These are phyloP conservation scores for Jacana jacana DNA, from an alignment of 2,113 vertebrate genomes.

Conservation along the genomic window DNA sequence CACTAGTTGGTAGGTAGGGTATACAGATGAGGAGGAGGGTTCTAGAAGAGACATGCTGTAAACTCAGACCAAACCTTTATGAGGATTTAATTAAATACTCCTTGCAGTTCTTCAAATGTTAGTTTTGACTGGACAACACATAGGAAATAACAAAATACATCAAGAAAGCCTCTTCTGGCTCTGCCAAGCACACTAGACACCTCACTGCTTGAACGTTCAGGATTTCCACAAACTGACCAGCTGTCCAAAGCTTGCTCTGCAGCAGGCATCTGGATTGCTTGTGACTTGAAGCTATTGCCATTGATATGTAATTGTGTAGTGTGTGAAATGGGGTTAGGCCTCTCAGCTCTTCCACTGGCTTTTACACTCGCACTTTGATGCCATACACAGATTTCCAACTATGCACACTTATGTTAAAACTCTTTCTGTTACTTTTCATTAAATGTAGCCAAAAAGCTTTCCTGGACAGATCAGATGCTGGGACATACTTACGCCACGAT, in stretches of 20 bases:
- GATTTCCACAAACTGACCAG: background rate
- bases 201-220: background rate
- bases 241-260: background rate
- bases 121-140: background rate
- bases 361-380: accelerated
- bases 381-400: too few species aligned
- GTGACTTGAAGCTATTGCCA: background rate
- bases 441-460: background rate
- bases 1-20: background rate
- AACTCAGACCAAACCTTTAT: background rate
- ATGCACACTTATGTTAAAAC: too few species aligned
- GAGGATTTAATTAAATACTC: background rate
- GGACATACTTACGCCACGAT: slow-evolving; percentile 79
- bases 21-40: background rate
- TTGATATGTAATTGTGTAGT: background rate
- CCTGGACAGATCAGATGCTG: background rate
- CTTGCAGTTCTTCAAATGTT: background rate
- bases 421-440: background rate
- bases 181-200: background rate
- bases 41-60: background rate
- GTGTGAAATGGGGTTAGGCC: background rate
- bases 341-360: background rate
- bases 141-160: background rate
- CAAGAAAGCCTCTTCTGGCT: background rate
- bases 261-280: background rate